Percentiles rank a stretch among this genome's conserved stretches.
These are phyloP conservation scores for Capricornis sumatraensis DNA, from an alignment of 2,113 vertebrate genomes.

Conservation along the genomic window DNA sequence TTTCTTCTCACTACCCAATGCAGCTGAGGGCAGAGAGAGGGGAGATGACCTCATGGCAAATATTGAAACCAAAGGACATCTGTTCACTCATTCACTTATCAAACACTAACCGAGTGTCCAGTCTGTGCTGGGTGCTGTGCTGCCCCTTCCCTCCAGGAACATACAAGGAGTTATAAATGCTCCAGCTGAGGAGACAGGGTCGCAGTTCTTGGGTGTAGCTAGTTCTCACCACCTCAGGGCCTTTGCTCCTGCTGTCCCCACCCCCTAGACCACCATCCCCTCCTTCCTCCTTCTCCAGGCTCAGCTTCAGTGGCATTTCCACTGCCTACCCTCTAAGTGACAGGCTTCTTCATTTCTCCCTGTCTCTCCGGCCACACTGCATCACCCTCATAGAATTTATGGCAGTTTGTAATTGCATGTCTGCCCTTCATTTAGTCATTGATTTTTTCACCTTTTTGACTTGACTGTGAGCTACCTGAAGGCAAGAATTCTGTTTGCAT, in stretches of 20 bases:
- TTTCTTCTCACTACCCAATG: not conserved
- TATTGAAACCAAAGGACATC: not conserved
- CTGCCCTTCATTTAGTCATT: not conserved
- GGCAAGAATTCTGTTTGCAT: not conserved
- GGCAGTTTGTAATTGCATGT: not conserved
- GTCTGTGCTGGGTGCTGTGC: not conserved
- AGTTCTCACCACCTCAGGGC: not conserved
- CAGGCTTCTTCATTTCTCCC: not conserved
- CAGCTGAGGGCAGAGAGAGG: not conserved
- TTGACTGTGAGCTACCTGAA: not conserved
- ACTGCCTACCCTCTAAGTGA: too few relatives aligned
- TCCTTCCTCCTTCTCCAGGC: not conserved
- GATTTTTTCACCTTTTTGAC: not conserved
- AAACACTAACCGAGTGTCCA: not conserved
- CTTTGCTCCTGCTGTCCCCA: not conserved
- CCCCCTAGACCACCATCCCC: too few relatives aligned
- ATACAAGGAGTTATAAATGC: not conserved
- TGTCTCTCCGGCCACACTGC: not conserved
- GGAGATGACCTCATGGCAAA: not conserved
- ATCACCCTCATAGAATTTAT: not conserved
- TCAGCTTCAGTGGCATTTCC: not conserved
- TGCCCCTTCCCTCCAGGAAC: not conserved
- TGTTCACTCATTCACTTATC: not conserved
- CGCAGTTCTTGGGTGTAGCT: not conserved
- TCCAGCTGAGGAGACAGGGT: not conserved